Evolutionary conservation across 1,140 invertebrate genomes (phyloP).

Genomic region (Ceratitis capitata): DNA sequence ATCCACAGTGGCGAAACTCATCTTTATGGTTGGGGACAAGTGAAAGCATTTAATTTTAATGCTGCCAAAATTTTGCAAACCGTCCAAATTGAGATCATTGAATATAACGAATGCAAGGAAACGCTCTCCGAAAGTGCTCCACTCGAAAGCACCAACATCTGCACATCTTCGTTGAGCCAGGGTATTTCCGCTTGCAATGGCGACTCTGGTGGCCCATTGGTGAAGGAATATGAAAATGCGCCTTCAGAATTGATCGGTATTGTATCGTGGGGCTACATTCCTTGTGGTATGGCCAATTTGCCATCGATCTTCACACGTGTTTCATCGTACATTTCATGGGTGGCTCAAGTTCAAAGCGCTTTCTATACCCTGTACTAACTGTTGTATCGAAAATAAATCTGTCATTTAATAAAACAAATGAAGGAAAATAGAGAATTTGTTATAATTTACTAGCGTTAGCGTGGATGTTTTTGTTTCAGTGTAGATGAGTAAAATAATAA

Average conservation of each 20-base stretch:
- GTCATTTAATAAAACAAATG: background rate
- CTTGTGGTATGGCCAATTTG: conserved; percentile 71
- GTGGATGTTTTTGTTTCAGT: too few relatives aligned
- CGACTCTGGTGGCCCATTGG: conserved; percentile 75
- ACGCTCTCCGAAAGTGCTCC: conserved; percentile 53
- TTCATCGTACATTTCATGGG: conserved; percentile 68
- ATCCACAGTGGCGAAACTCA: conserved; percentile 63
- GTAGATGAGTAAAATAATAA: too few relatives aligned
- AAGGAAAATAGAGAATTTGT: too few relatives aligned
- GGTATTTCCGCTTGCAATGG: conserved; percentile 72
- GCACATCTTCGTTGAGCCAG: conserved; percentile 71
- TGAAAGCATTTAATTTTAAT: conserved; percentile 48
- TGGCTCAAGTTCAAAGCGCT: conserved; percentile 48
- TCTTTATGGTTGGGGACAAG: conserved; percentile 69
- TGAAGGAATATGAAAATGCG: conserved; percentile 59
- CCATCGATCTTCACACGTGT: conserved; percentile 79
- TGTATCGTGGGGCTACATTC: conserved; percentile 81
- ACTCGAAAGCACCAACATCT: conserved; percentile 68
- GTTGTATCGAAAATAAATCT: background rate
- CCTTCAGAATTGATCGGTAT: conserved; percentile 69
- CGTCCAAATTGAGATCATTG: conserved; percentile 62
- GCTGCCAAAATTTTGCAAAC: conserved; percentile 63
- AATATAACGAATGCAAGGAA: conserved; percentile 49
- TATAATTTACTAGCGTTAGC: too few relatives aligned
- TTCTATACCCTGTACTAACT: conserved; percentile 54